Evolutionary conservation across 2,888 invertebrate species (phyloP), one percentile per base, ranked within the genome.

Genomic region (Melanostoma scalare): DNA sequence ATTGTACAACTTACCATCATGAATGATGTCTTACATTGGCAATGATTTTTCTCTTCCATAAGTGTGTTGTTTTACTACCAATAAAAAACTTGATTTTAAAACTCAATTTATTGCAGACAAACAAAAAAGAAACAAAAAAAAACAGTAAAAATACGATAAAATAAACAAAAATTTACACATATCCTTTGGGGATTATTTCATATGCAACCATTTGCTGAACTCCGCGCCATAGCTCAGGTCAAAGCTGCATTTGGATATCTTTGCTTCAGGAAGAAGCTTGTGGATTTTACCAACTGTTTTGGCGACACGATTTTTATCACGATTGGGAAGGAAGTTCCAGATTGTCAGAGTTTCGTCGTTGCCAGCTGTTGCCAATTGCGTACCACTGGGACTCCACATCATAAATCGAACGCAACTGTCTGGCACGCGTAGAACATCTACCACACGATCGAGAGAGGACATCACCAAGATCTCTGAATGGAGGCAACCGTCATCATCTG

Each of bases 301-400:
- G 2, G 60, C 56, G 0, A 46, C 6, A 42, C 46, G 40, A 50
- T 65, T 50, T 20, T 76, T 67, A 0, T 72, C 31, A 38, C 65
- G 48, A 33, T 69, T 69, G 58, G 87, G 89, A 81, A 90, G 88
- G 87, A 91, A 92, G 77, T 91, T 89, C 92, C 92, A 92, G 61
- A 92, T 88, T 3, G 90, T 90, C 8, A 92, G 86, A 33, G 90
- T 89, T 65, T 92, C 91, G 76, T 92, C 92, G 8, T 89, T 87
- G 9, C 91, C 90, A 42, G 89, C 90, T 2, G 91, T 90, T 4
- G 90, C 91, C 75, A 90, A 85, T 86, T 87, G 88, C 31, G 86
- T 88, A 2, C 89, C 89, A 87, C 88, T 89, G 2, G 90, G 89
- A 85, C 88, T 90, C 90, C 89, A 90, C 87, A 89, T 88, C 85